Percentiles rank a stretch among this genome's conserved stretches.
These are phyloP conservation scores for Campoplex nolae DNA, from an alignment of 2,888 invertebrate genomes.

Conservation along the genomic window DNA sequence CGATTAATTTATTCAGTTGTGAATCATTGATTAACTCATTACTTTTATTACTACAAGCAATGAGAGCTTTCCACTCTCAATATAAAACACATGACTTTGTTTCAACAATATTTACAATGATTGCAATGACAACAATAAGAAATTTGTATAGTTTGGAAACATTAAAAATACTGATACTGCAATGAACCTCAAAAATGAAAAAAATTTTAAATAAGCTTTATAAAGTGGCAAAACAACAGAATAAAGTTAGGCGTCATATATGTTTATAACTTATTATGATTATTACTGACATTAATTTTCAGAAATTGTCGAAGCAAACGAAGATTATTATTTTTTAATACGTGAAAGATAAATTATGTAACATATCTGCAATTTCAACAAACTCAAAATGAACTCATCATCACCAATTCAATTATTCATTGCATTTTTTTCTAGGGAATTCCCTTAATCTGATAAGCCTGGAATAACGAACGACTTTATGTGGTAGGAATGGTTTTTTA, in stretches of 20 bases:
- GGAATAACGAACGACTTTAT: neutral
- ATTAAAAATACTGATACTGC: neutral
- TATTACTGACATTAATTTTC: neutral
- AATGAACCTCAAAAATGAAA: neutral
- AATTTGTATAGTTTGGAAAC: neutral
- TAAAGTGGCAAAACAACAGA: neutral
- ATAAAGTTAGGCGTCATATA: neutral
- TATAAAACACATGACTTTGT: neutral
- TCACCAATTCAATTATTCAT: neutral
- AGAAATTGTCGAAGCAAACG: neutral
- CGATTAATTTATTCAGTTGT: neutral
- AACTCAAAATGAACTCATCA: neutral
- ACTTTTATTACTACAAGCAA: neutral
- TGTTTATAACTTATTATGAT: neutral
- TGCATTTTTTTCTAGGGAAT: constrained; percentile 24
- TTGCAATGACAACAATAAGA: neutral
- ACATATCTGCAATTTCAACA: neutral
- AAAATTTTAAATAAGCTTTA: neutral
- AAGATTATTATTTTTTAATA: neutral
- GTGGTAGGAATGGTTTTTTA: constrained; percentile 7
- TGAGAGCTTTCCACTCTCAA: neutral
- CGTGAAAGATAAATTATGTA: neutral
- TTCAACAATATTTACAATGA: neutral
- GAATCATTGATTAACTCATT: neutral
- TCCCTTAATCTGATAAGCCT: neutral